Evolutionary conservation across 2,888 invertebrate genomes (phyloP), one percentile per base, ranked within the genome.

Genomic region (Candidula unifasciata): DNA sequence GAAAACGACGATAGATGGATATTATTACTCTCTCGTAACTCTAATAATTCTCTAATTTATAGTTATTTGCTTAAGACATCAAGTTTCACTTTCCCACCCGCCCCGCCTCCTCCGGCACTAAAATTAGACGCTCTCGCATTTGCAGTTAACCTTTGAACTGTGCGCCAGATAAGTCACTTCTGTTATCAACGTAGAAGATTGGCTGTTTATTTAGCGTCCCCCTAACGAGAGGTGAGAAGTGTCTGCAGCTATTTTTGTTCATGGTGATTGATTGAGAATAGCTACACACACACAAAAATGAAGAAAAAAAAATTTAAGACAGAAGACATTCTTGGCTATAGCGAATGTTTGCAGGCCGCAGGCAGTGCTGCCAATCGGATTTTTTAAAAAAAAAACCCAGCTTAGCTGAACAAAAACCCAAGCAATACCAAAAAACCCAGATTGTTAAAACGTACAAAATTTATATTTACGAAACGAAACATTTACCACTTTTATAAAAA

Each of bases 201-300:
- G 35, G 73, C 73, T 74, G 73, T 74, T 74, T 33, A 74, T 27
- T 74, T 44, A 52, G 16, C 44, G 27, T 52, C 35, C 13, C 13
- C 44, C 18, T 71, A 74, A 74, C 73, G 73, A 74, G 73, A 74
- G 52, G 35, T 44, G 44, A 60, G 44, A 74, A 2, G 73, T 30
- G 52, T 27, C 13, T 10, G n/a, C 24, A 52, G 73, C 73, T 74
- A 74, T 74, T 74, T 74, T 74, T 10, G 52, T 27, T 52, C 52
- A 13, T 16, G 27, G n/a, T 74, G 73, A 74, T 52, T 74, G 73
- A 74, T 74, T 74, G 73, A 52, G 73, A 52, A 74, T 74, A 52
- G 73, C 44, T 74, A 24, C n/a, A n/a, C n/a, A n/a, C n/a, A n/a
- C n/a, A n/a, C n/a, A 27, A 52, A 74, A 52, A 52, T 27, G 33